phyloP scores from a whole-genome alignment of 1,140 invertebrate genomes.

The Penaeus indicus region DNA sequence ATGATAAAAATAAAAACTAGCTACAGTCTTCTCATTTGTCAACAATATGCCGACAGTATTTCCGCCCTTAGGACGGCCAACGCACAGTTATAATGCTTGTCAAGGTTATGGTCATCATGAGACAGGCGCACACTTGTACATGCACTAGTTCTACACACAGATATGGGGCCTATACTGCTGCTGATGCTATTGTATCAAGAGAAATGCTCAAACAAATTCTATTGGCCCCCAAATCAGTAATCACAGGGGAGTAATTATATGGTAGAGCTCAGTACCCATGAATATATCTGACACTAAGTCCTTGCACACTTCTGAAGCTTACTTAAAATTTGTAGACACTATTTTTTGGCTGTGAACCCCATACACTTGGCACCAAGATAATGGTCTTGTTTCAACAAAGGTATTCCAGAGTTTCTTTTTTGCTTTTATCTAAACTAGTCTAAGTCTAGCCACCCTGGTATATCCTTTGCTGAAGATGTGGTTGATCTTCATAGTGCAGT shows the following conservation, averaged over 20 bases:
- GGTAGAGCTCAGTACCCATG: conserved; percentile 33
- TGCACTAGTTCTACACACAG: conserved; percentile 63
- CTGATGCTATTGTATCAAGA: conserved; percentile 33
- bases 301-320: conserved; percentile 29
- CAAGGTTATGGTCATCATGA: conserved; percentile 44
- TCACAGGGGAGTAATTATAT: conserved; percentile 59
- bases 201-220: conserved; percentile 49
- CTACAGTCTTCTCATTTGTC: conserved; percentile 47
- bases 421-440: conserved; percentile 24
- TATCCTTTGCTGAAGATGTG: conserved; percentile 12
- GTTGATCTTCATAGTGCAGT: not conserved
- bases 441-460: conserved; percentile 29
- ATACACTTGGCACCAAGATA: conserved; percentile 56
- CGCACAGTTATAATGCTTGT: conserved; percentile 48
- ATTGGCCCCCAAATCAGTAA: conserved; percentile 57
- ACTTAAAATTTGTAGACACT: conserved; percentile 55
- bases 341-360: conserved; percentile 42
- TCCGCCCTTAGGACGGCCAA: conserved; percentile 45
- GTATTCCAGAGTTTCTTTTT: conserved; percentile 14
- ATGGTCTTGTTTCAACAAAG: conserved; percentile 25
- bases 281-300: conserved; percentile 47
- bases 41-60: conserved; percentile 57
- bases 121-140: conserved; percentile 55
- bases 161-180: conserved; percentile 55
- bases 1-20: conserved; percentile 54